Evolutionary conservation across 2,888 invertebrate species (phyloP).

Genomic region (Altica lythri): DNA sequence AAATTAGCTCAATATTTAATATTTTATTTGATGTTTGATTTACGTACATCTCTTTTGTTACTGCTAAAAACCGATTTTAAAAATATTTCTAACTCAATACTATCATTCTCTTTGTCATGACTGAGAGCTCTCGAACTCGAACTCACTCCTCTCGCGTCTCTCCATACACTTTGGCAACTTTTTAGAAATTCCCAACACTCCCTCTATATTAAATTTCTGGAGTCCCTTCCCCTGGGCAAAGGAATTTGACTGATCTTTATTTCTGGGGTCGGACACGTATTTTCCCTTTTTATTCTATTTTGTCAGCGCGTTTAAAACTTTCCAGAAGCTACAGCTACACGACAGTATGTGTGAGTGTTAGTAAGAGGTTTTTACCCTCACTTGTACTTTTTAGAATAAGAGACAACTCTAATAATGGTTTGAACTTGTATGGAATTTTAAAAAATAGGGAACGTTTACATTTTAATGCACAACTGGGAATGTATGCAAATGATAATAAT

Average conservation of each 20-base stretch:
- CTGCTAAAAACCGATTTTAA: no score
- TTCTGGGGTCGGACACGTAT: constrained; percentile 33
- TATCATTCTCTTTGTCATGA: no score
- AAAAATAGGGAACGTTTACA: background rate
- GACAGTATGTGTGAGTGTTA: background rate
- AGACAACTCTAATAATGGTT: constrained; percentile 6
- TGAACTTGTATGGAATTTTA: background rate
- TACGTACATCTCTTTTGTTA: no score
- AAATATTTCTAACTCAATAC: no score
- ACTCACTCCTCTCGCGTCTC: no score
- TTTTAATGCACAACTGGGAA: no score
- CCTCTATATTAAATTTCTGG: constrained; percentile 45
- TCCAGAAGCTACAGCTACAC: constrained; percentile 17
- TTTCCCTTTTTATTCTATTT: constrained; percentile 37
- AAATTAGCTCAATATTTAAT: no score
- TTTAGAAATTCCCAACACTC: constrained; percentile 42
- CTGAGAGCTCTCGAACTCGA: no score
- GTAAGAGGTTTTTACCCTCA: background rate
- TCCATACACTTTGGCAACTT: constrained; percentile 33
- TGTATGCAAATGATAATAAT: no score
- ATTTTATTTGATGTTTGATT: no score
- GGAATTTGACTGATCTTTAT: constrained; percentile 46
- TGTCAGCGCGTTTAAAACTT: constrained; percentile 33
- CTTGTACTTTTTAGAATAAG: constrained; percentile 1
- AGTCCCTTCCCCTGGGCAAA: constrained; percentile 39